phyloP scores from a whole-genome alignment of 2,113 vertebrate genomes.

The Stercorarius parasiticus region DNA sequence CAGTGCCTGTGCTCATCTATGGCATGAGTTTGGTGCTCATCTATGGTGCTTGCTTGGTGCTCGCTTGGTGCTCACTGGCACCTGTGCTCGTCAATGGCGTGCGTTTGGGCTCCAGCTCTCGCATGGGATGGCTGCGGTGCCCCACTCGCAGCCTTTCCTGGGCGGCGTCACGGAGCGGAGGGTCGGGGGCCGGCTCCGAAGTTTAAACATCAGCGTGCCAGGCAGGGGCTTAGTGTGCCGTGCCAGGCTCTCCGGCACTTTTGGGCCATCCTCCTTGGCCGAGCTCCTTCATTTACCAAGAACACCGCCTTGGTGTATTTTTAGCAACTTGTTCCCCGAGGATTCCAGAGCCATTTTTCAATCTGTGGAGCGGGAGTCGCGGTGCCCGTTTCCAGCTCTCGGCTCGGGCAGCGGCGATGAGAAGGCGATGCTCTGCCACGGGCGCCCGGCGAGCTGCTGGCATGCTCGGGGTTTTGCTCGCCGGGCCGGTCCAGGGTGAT shows the following conservation, averaged over 20 bases:
- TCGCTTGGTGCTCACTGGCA: not conserved
- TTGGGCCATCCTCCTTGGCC: not conserved
- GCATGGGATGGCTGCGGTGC: accelerated
- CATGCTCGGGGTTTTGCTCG: accelerated
- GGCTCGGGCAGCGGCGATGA: not conserved
- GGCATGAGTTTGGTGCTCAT: too few species aligned
- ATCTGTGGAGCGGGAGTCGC: not conserved
- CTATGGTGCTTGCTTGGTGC: too few species aligned
- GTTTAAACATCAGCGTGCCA: not conserved
- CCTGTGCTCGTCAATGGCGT: not conserved
- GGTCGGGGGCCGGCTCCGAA: accelerated
- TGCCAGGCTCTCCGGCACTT: not conserved
- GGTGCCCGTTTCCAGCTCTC: not conserved
- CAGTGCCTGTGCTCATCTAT: too few species aligned
- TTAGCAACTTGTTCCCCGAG: slow-evolving; percentile 51
- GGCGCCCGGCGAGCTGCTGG: not conserved
- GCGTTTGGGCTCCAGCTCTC: not conserved
- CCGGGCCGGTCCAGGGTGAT: not conserved
- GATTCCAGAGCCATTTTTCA: slow-evolving; percentile 51
- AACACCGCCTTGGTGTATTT: slow-evolving; percentile 23
- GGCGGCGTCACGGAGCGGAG: not conserved
- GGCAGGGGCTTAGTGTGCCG: not conserved
- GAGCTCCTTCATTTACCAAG: slow-evolving; percentile 7
- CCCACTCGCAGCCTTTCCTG: not conserved
- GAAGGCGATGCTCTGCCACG: not conserved